Evolutionary conservation across 2,888 invertebrate genomes (phyloP), one percentile per base, ranked within the genome.

Genomic region (Tupiocoris notatus): DNA sequence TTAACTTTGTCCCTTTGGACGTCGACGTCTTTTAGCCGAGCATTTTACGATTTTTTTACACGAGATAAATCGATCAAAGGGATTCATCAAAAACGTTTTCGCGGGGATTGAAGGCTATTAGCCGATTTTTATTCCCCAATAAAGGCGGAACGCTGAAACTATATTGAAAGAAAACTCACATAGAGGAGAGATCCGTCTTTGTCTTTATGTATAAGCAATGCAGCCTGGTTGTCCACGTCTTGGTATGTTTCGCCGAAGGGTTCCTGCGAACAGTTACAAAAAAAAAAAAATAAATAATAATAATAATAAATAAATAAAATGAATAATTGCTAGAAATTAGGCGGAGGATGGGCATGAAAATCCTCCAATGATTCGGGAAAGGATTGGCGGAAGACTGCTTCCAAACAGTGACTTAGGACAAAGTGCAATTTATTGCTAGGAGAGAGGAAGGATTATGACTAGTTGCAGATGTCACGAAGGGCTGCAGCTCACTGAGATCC

Each of bases 221-320:
- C 95, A 9, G 96, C 95, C 85, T 93, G 91, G 82, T 92, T 94
- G 79, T 88, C 87, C 82, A 92, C 90, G 84, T 96, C 96, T 84
- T 96, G 95, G 85, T 93, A 96, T 61, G 93, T 88, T 79, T 94
- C 92, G 17, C 95, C 96, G 77, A 95, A 86, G 78, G 93, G 91
- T 81, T 87, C 86, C 90, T 91, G 87, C 20, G 85, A 87, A n/a
- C n/a, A n/a, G n/a, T n/a, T n/a, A n/a, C n/a, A n/a, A n/a, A n/a
- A 79, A 80, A 81, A 57, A 59, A 24, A 24, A 67, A 2, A 62
- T 21, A 1, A 62, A 61, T n/a, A 39, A 73, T 65, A 80, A 80
- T 17, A 24, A 1, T n/a, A 64, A 18, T 6, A 20, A 75, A 17
- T 24, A 16, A 20, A 75, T 20, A 1, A 25, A n/a, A n/a, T n/a